A percentile compares a stretch with the other conserved stretches of the same genome.
Conservation (phyloP, 2,888 invertebrate species). For the Lasioglossum villosulum region DNA sequence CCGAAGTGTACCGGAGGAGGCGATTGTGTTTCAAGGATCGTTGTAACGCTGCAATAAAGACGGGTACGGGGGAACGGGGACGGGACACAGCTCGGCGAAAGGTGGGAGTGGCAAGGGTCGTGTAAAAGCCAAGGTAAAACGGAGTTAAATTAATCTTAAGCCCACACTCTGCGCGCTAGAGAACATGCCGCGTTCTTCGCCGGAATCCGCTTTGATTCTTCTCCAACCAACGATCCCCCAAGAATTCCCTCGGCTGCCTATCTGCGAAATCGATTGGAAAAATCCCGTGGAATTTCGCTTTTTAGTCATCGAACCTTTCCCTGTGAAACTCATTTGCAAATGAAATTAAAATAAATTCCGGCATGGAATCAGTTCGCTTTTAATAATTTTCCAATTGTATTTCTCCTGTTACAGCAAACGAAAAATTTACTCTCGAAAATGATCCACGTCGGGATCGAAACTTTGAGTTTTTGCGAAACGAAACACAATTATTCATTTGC, state of each 20-base stretch:
- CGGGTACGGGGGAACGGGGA: conserved; percentile 16
- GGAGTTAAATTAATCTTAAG: conserved; percentile 58
- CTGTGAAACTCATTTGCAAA: background rate
- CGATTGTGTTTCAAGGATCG: conserved; percentile 57
- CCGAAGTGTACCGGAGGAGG: conserved; percentile 26
- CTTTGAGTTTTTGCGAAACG: too few relatives aligned
- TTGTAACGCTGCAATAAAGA: conserved; percentile 42
- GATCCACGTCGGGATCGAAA: too few relatives aligned
- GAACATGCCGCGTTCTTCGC: conserved; percentile 1
- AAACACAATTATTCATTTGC: too few relatives aligned
- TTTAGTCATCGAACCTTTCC: background rate
- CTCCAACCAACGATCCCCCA: background rate
- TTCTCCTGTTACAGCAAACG: too few relatives aligned
- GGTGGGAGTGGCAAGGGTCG: conserved; percentile 63
- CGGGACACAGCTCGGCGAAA: conserved; percentile 49
- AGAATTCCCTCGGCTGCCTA: background rate
- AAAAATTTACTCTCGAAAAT: too few relatives aligned
- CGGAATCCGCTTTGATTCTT: background rate
- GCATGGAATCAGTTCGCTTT: too few relatives aligned
- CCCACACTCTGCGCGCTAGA: conserved; percentile 26
- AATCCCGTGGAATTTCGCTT: background rate
- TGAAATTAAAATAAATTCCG: too few relatives aligned
- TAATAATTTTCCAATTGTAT: too few relatives aligned
- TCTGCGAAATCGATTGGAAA: background rate
- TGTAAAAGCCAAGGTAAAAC: conserved; percentile 61